These are phyloP conservation scores for Neelides sp. DNA, from an alignment of 1,140 invertebrate genomes.

Conservation along the genomic window DNA sequence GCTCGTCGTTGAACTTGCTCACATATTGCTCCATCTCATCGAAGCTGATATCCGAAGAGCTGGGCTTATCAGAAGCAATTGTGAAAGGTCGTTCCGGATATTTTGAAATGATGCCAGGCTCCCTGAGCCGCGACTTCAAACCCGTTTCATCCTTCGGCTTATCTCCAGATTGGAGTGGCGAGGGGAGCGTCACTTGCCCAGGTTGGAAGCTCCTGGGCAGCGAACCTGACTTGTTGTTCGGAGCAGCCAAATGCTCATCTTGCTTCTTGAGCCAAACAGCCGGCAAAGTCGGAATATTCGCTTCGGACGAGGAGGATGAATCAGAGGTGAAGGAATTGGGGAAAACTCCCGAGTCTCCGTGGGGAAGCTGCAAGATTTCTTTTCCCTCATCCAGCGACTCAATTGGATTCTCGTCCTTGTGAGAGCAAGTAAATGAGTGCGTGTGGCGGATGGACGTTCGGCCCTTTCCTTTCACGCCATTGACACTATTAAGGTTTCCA, in stretches of 20 bases:
- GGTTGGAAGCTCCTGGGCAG: conserved; percentile 62
- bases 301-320: conserved; percentile 27
- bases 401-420: conserved; percentile 17
- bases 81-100: conserved; percentile 48
- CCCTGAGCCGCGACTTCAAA: conserved; percentile 19
- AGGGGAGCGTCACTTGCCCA: conserved; percentile 29
- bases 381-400: conserved; percentile 8
- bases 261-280: conserved; percentile 49
- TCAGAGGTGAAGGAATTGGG: conserved; percentile 27
- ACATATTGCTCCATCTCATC: conserved; percentile 48
- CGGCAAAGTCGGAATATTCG: conserved; percentile 44
- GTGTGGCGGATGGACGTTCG: conserved; percentile 27
- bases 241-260: conserved; percentile 40
- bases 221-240: conserved; percentile 54
- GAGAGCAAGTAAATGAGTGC: conserved; percentile 30
- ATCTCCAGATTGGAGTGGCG: background rate
- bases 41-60: conserved; percentile 36
- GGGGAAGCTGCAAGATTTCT: conserved; percentile 23
- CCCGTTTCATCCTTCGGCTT: background rate
- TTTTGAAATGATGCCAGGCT: no score
- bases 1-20: conserved; percentile 41
- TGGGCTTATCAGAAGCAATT: conserved; percentile 54
- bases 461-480: background rate
- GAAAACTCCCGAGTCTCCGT: conserved; percentile 28
- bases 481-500: background rate